A percentile compares a stretch with the other conserved stretches of the same genome.
These are phyloP conservation scores for Bruchidius siliquastri DNA, from an alignment of 2,888 invertebrate genomes.

Conservation along the genomic window DNA sequence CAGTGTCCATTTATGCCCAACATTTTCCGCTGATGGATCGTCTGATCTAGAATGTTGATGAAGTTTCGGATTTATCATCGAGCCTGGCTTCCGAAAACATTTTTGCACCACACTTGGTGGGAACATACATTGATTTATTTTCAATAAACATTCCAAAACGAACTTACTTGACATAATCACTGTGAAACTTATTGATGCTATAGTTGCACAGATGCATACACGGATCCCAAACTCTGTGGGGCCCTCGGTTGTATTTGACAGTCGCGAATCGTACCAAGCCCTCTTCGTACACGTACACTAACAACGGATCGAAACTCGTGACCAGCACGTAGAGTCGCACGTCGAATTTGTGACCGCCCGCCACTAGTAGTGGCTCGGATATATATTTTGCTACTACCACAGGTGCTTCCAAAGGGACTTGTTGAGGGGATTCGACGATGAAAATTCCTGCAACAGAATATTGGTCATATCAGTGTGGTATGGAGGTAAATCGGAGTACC, in stretches of 20 bases:
- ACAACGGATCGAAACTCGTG: conserved; percentile 89
- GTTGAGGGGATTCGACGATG: conserved; percentile 50
- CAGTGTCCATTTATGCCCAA: conserved; percentile 96
- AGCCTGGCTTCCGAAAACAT: too few relatives aligned
- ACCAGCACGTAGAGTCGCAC: conserved; percentile 91
- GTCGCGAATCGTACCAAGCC: conserved; percentile 94
- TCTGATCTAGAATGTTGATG: conserved; percentile 52
- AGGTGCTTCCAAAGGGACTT: conserved; percentile 86
- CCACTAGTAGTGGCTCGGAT: conserved; percentile 79
- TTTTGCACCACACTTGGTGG: too few relatives aligned
- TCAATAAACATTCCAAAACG: neutral
- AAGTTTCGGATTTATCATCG: too few relatives aligned
- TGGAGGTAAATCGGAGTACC: too few relatives aligned
- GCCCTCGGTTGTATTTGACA: conserved; percentile 86
- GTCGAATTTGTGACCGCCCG: conserved; percentile 90
- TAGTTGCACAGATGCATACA: conserved; percentile 98
- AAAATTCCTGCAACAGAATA: conserved; percentile 30
- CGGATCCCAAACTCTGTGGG: conserved; percentile 90
- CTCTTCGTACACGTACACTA: conserved; percentile 94
- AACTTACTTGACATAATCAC: conserved; percentile 75
- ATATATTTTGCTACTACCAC: conserved; percentile 88
- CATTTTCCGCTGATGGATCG: conserved; percentile 90
- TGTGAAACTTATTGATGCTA: conserved; percentile 95
- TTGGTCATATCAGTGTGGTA: too few relatives aligned
- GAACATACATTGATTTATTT: too few relatives aligned